These are phyloP conservation scores for Paramisgurnus dabryanus DNA, from an alignment of 2,113 vertebrate species.

Conservation along the genomic window DNA sequence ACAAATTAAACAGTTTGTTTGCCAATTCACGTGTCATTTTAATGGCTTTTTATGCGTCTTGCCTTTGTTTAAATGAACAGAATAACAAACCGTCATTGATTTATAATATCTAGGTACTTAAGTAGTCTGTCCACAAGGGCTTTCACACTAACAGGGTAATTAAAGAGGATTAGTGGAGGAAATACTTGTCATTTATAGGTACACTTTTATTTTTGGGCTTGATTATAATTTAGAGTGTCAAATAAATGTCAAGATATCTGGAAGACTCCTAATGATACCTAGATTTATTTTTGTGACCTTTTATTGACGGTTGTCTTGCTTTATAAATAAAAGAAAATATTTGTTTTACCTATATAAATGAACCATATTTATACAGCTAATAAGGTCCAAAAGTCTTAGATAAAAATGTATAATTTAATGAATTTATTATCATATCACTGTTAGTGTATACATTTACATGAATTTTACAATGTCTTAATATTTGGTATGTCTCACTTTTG, in stretches of 20 bases:
- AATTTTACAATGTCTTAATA: too few species aligned
- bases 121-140: conserved; percentile 56
- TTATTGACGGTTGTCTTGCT: neutral
- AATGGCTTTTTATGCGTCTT: conserved; percentile 84
- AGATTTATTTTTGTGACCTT: conserved; percentile 1
- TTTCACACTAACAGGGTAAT: conserved; percentile 54
- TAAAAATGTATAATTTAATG: neutral
- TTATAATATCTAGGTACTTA: conserved; percentile 83
- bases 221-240: neutral
- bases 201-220: neutral
- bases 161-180: conserved; percentile 37
- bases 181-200: conserved; percentile 33
- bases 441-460: too few species aligned
- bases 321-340: neutral
- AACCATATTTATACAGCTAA: neutral
- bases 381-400: too few species aligned
- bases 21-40: conserved; percentile 89
- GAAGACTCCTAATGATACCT: neutral
- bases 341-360: neutral
- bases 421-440: too few species aligned
- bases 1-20: conserved; percentile 92
- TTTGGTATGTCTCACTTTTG: too few species aligned
- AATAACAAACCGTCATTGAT: conserved; percentile 82
- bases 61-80: conserved; percentile 85
- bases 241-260: conserved; percentile 1